Base-by-base conservation (phyloP, 2,888 invertebrate species). In the Drosophila nigricruria region DNA sequence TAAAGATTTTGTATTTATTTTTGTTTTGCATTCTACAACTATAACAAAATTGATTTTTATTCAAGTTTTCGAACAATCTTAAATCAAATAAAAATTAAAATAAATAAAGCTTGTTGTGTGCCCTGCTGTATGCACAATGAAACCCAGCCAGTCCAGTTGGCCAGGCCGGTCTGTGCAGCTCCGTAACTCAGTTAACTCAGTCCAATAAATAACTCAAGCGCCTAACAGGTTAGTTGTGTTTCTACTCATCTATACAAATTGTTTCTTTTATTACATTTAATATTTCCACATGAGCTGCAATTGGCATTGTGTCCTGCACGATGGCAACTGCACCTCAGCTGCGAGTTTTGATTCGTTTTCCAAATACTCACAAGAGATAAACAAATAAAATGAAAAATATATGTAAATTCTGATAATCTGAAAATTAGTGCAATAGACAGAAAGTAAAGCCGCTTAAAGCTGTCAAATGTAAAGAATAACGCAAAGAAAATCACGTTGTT, bases 161-260 rank as follows among this genome's bases (percentile, higher is more conserved):
- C 88, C 82, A 70, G 89, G 89, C 89, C 82, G 72, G 68, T 74
- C 81, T 77, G 87, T 84, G 77, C 83, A 82, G 88, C 86, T 88
- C 86, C 87, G 89, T 71, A 69, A 66, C 79, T 89, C 84, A 87
- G 89, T 81, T 90, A 84, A 87, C 83, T 84, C 89, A 76, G 76
- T 81, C 80, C 77, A 80, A 75, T 73, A 87, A 67, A 72, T 69
- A 78, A 73, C 73, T 89, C 91, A 92, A 92, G 90, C 91, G 90
- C 89, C 88, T 77, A 82, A 90, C 92, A 92, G 92, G 92, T 92
- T 92, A 92, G 92, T 92, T 91, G 89, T 90, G 90, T 88, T 88
- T 88, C 87, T 86, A 77, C 89, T 87, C 83, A 73, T 73, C 72
- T 89, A 79, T 74, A 70, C 75, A 82, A 79, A 77, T 81, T 90